Evolutionary conservation across 2,797 vertebrate genomes (phyloP), one percentile per base, ranked within the genome.

Genomic region (Tadarida brasiliensis): DNA sequence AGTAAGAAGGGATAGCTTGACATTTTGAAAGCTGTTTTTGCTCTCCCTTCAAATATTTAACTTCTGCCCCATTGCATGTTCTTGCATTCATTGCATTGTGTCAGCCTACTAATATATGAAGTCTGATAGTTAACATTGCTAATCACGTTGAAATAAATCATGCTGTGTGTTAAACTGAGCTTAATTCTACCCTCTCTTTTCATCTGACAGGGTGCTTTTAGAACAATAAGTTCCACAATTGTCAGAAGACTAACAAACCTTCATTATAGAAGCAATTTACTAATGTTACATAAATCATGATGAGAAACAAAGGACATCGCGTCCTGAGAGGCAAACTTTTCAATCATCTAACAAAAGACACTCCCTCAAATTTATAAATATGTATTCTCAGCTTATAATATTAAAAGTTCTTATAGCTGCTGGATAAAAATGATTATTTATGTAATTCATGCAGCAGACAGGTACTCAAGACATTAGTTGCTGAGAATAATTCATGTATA

Each of bases 211-310:
- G 95, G 82, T 35, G 19, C 44, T 97, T 97, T 97, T 94, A 97
- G 95, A 97, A 97, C 63, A 97, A 16, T 87, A 95, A 94, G 81
- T 95, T 77, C 67, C 87, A 96, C 95, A 97, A 97, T 97, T 96
- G 94, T 97, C 93, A 97, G 61, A 87, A 61, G 95, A 96, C 96
- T 97, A 97, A 97, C 96, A 97, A 98, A 91, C 94, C 97, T 91
- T 96, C 56, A 68, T 98, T 95, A 91, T 91, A 90, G 57, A 97
- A 90, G 78, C 56, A 47, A 65, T 97, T 98, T 78, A 93, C 97
- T 94, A 98, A 97, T 97, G 95, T 97, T 93, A 56, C 70, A 97
- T 98, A 63, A 92, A 4, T 54, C 51, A 20, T 87, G 76, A 97
- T 65, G 92, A 93, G 94, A 97, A 96, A 81, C 15, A 97, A 90